These are phyloP conservation scores for Pterophyllum scalare DNA, from an alignment of 2,113 vertebrate species.

Conservation along the genomic window DNA sequence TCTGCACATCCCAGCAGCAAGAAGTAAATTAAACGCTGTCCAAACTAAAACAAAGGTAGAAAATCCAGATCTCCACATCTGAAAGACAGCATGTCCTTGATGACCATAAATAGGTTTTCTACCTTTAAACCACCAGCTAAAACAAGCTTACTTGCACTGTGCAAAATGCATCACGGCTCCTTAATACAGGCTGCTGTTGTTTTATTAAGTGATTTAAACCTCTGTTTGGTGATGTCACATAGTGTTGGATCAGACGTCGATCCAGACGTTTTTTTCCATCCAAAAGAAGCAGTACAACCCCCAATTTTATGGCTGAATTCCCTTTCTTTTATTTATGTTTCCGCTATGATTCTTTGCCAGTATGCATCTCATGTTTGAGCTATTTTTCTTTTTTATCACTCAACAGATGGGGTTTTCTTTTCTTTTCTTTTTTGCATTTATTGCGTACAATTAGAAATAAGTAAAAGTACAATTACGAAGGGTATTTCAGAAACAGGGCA, in stretches of 20 bases:
- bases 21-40: slow-evolving; percentile 1
- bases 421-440: background rate
- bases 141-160: background rate
- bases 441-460: background rate
- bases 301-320: background rate
- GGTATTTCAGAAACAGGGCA: background rate
- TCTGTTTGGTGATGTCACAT: background rate
- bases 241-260: background rate
- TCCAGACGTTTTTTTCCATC: background rate
- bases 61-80: background rate
- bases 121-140: background rate
- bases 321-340: slow-evolving; percentile 14
- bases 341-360: background rate
- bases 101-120: background rate
- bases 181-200: background rate
- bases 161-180: background rate
- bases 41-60: background rate
- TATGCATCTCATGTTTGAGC: background rate
- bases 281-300: background rate
- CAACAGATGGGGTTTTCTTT: background rate
- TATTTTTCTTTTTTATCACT: background rate
- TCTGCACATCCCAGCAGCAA: background rate
- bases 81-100: background rate
- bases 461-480: background rate
- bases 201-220: slow-evolving; percentile 1